phyloP scores from a whole-genome alignment of 1,140 invertebrate genomes.

The Coptotermes formosanus region DNA sequence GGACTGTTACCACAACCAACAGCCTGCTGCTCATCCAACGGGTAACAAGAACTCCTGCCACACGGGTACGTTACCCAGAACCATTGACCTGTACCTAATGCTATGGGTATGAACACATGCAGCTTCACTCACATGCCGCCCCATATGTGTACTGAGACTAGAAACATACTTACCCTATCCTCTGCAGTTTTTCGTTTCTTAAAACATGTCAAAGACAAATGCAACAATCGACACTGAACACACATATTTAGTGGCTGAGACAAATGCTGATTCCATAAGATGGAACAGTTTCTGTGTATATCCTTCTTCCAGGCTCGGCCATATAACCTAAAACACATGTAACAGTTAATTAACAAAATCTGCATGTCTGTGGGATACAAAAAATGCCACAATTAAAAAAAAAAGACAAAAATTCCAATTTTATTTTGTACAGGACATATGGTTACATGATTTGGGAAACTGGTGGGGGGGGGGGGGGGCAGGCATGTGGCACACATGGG shows the following conservation, averaged over 20 bases:
- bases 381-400: not conserved
- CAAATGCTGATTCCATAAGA: not conserved
- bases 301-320: not conserved
- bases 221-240: slow-evolving; percentile 11
- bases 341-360: not conserved
- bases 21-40: too few species aligned
- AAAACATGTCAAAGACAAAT: slow-evolving; percentile 23
- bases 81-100: too few species aligned
- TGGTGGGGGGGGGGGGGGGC: too few species aligned
- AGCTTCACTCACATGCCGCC: too few species aligned
- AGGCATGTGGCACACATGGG: too few species aligned
- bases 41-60: too few species aligned
- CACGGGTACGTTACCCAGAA: too few species aligned
- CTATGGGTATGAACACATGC: too few species aligned
- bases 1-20: too few species aligned
- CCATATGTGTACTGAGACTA: not conserved
- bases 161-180: slow-evolving; percentile 46
- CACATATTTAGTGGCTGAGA: not conserved
- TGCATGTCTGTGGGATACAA: too few species aligned
- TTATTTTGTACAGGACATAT: not conserved
- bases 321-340: not conserved
- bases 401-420: not conserved
- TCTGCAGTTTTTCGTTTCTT: slow-evolving; percentile 53
- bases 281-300: not conserved
- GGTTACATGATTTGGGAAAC: too few species aligned